A percentile compares a stretch with the other conserved stretches of the same genome.
Conservation (phyloP, 2,113 vertebrate species). For the Passer montanus region DNA sequence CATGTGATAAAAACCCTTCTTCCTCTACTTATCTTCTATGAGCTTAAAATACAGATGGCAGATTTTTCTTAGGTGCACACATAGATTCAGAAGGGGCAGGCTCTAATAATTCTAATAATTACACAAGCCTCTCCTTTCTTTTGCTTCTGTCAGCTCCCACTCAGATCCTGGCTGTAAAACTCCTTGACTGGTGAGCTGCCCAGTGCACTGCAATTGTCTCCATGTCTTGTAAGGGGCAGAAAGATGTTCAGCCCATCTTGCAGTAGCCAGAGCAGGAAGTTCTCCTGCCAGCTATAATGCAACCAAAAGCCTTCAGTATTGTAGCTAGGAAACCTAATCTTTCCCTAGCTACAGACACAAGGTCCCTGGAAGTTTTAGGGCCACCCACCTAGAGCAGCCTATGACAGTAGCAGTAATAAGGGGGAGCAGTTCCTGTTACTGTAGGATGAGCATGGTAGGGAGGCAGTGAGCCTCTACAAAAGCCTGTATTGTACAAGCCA, state of each 20-base stretch:
- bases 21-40: neutral
- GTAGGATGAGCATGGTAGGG: neutral
- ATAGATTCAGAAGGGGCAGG: neutral
- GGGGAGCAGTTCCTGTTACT: neutral
- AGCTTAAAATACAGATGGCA: neutral
- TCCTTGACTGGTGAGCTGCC: neutral
- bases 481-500: neutral
- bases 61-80: neutral
- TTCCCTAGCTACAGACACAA: neutral
- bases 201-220: neutral
- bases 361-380: neutral
- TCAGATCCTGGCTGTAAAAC: neutral
- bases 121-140: neutral
- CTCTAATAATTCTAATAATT: neutral
- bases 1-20: neutral
- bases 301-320: neutral
- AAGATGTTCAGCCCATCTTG: neutral
- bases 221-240: neutral
- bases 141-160: neutral
- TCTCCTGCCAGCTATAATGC: neutral
- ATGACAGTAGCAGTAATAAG: neutral
- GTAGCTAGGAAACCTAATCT: neutral
- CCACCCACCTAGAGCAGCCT: neutral
- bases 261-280: neutral
- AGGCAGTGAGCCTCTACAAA: neutral